Conservation (phyloP, 2,113 vertebrate species). For the Lagenorhynchus albirostris region DNA sequence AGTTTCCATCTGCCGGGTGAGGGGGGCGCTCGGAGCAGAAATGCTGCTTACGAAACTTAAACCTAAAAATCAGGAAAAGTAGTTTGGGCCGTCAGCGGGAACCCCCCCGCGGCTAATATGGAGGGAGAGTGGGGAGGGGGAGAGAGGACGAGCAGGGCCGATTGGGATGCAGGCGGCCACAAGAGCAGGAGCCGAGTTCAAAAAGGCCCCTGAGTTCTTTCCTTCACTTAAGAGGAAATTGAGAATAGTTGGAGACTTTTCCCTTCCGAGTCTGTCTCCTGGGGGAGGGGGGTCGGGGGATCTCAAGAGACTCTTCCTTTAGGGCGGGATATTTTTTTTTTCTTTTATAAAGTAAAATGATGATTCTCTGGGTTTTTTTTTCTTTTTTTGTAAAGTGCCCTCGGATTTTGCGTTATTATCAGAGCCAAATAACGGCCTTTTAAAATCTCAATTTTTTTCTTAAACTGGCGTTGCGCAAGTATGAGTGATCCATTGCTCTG, state of each 20-base stretch:
- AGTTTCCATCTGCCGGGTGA: background rate
- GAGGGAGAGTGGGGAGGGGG: conserved; percentile 20
- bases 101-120: background rate
- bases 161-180: background rate
- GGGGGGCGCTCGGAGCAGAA: background rate
- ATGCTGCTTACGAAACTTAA: background rate
- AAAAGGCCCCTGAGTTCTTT: conserved; percentile 7
- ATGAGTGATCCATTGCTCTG: background rate
- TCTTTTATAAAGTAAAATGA: background rate
- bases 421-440: background rate
- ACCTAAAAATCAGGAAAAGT: background rate
- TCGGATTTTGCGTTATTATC: conserved; percentile 4
- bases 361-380: background rate
- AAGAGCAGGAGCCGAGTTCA: background rate
- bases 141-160: background rate
- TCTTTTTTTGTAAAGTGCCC: conserved; percentile 25
- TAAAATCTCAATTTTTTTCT: background rate
- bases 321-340: background rate
- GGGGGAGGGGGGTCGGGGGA: rapidly evolving
- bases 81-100: background rate
- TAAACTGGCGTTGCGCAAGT: background rate
- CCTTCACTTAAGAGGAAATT: conserved; percentile 1
- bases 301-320: background rate
- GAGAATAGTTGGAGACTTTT: conserved; percentile 15
- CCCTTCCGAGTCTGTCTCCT: conserved; percentile 1